These are phyloP conservation scores for Macrobrachium rosenbergii DNA, from an alignment of 1,140 invertebrate genomes.

Conservation along the genomic window DNA sequence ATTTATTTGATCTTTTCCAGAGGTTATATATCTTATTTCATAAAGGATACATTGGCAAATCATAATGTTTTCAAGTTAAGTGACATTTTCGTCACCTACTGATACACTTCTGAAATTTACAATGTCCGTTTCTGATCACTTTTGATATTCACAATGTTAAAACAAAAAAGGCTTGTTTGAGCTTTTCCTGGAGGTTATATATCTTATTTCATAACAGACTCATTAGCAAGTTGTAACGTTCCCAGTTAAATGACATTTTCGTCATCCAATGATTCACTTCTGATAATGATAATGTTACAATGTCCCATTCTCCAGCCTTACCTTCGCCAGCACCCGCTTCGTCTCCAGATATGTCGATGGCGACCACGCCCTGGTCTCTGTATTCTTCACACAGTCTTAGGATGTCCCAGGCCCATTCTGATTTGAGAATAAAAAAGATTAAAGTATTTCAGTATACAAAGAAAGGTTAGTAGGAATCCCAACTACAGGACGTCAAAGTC, in stretches of 20 bases:
- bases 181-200: no score
- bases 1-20: no score
- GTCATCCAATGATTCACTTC: background rate
- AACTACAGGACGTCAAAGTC: background rate
- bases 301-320: slow-evolving; percentile 3
- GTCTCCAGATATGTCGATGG: slow-evolving; percentile 76
- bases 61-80: background rate
- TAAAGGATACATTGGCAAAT: no score
- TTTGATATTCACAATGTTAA: no score
- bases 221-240: background rate
- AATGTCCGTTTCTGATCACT: no score
- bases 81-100: background rate
- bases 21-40: no score
- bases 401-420: slow-evolving; percentile 73
- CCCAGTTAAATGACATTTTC: no score
- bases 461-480: background rate
- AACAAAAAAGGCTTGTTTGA: no score
- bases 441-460: background rate
- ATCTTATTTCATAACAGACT: no score
- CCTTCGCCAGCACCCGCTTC: slow-evolving; percentile 67
- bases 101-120: no score
- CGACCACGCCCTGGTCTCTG: slow-evolving; percentile 74
- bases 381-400: slow-evolving; percentile 73
- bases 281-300: no score
- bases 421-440: background rate